phyloP scores from a whole-genome alignment of 2,888 invertebrate species.

The Melipona beecheii region DNA sequence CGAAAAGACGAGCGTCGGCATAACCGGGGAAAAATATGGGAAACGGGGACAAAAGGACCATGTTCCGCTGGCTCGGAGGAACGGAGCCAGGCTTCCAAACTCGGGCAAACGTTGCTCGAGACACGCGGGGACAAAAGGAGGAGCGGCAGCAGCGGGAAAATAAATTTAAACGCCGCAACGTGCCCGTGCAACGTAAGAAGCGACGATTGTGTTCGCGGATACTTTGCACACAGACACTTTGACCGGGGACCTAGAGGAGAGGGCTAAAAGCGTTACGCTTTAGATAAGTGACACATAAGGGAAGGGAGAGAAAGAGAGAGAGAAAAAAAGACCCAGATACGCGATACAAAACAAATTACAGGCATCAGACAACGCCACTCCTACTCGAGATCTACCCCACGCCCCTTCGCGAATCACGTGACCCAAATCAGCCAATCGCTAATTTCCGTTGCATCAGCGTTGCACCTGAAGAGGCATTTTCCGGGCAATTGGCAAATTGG shows the following conservation, averaged over 20 bases:
- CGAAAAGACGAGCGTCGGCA: background rate
- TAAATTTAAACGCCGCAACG: constrained; percentile 60
- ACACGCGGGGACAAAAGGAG: constrained; percentile 39
- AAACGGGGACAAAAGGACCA: background rate
- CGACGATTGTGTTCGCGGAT: constrained; percentile 21
- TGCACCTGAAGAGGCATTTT: too few relatives aligned
- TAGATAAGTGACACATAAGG: constrained; percentile 61
- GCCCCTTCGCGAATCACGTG: too few relatives aligned
- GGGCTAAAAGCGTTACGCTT: constrained; percentile 55
- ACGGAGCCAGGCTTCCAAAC: background rate
- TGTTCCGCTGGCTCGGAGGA: background rate
- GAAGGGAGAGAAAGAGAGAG: constrained; percentile 42
- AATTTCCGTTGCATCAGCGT: too few relatives aligned
- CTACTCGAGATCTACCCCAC: too few relatives aligned
- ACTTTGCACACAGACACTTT: constrained; percentile 55
- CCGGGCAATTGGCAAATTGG: too few relatives aligned
- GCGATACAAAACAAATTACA: too few relatives aligned
- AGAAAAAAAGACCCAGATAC: too few relatives aligned
- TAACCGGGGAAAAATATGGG: background rate
- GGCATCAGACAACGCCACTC: too few relatives aligned
- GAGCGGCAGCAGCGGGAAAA: constrained; percentile 19
- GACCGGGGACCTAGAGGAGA: background rate
- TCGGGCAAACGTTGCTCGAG: constrained; percentile 48
- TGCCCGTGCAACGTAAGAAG: constrained; percentile 35
- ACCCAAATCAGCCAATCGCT: too few relatives aligned